A percentile compares a stretch with the other conserved stretches of the same genome.
These are phyloP conservation scores for Lepidurus apus DNA, from an alignment of 1,140 invertebrate genomes.

Conservation along the genomic window DNA sequence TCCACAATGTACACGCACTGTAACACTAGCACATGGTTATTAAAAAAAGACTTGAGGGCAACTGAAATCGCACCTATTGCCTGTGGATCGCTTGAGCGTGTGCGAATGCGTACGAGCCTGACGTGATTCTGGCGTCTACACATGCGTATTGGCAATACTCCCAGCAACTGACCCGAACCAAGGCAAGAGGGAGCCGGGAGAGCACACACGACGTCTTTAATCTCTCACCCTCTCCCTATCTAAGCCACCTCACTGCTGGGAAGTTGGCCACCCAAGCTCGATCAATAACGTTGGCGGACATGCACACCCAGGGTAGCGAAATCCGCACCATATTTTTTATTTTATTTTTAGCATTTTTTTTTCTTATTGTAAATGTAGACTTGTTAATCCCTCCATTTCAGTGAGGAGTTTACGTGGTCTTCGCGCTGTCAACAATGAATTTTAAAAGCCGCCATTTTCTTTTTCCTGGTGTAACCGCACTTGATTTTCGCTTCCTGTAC, in stretches of 20 bases:
- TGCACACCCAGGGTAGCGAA: background rate
- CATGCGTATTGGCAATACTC: background rate
- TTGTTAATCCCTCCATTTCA: too few species aligned
- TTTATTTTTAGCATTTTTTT: background rate
- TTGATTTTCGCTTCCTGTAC: too few species aligned
- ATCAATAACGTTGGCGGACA: background rate
- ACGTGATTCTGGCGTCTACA: background rate
- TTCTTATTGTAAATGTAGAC: too few species aligned
- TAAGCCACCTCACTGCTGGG: background rate
- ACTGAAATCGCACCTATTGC: conserved; percentile 19
- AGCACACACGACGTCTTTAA: conserved; percentile 17
- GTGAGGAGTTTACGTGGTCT: too few species aligned
- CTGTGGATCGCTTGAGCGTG: conserved; percentile 8
- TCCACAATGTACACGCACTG: background rate
- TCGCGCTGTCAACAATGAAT: too few species aligned
- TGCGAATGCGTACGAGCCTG: background rate
- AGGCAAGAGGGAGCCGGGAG: background rate
- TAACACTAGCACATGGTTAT: conserved; percentile 16
- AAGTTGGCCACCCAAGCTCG: conserved; percentile 16
- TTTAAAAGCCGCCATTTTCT: too few species aligned
- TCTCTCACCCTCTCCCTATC: background rate
- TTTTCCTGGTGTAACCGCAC: too few species aligned
- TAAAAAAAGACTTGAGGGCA: conserved; percentile 4
- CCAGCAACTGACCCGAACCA: conserved; percentile 9
- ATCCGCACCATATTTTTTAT: background rate